Base-by-base conservation (phyloP, 2,113 vertebrate genomes). In the Xenus cinereus region DNA sequence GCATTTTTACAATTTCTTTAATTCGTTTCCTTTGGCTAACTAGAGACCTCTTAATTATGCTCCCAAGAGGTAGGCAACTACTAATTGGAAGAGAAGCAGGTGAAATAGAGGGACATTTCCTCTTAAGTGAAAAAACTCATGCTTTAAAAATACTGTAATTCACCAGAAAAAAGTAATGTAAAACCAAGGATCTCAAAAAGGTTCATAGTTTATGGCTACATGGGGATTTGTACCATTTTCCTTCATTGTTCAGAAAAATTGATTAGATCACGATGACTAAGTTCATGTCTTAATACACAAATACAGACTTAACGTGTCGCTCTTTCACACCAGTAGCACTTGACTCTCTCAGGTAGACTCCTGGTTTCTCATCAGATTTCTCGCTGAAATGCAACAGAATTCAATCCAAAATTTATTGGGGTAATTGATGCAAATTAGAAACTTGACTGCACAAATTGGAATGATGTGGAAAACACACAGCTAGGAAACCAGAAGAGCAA, bases 81-180 rank as follows among this genome's bases (percentile, higher is more conserved):
- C 94, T 98, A 98, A 98, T 92, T 98, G 96, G 97, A 97, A 97
- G 93, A 97, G 96, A 97, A 96, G 97, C 94, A 97, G 96, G 95
- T 98, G 93, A 97, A 97, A 97, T 93, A 97, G 97, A 97, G 88
- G 97, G 87, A 97, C 88, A 90, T 73, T 92, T 96, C 89, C 93
- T 88, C 85, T 86, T 90, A 91, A 89, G 89, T 86, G 77, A 84
- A 85, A 92, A 96, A 96, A 24, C 10, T 17, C 41, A 73, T 22
- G 48, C 59, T 68, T 93, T 45, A 97, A 93, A 93, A 91, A 95
- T 6, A 81, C 33, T 72, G 77, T 67, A 94, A 53, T 91, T 95
- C 71, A 87, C 95, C 81, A 94, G 68, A 66, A 96, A 87, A 90
- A n/a, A 48, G 45, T 33, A 72, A 91, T 7, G 21, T 30, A 87